Percentiles rank a stretch among this genome's conserved stretches.
Conservation (phyloP, 2,113 vertebrate species). For the Eurystomus gularis region DNA sequence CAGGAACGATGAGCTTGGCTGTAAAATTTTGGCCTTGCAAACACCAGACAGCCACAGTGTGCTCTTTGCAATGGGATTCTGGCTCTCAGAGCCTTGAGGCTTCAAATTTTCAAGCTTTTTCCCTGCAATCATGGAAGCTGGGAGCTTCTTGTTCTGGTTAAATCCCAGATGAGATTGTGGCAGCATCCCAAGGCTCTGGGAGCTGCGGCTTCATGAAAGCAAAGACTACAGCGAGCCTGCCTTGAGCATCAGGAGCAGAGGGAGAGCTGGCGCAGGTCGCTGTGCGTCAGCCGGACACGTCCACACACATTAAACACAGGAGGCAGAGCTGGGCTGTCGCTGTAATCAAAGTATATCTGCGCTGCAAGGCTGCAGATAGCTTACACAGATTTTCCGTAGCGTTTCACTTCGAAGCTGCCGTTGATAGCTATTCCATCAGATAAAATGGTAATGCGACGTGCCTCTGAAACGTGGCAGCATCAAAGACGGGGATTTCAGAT, state of each 20-base stretch:
- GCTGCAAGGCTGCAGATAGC: slow-evolving; percentile 31
- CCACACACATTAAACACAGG: fast-evolving
- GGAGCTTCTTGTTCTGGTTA: neutral
- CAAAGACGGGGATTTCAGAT: slow-evolving; percentile 17
- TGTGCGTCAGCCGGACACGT: neutral
- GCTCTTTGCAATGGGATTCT: neutral
- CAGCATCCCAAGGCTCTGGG: neutral
- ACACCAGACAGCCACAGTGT: neutral
- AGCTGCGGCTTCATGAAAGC: neutral
- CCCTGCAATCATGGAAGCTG: fast-evolving
- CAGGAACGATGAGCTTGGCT: neutral
- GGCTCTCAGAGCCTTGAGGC: neutral
- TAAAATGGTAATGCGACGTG: slow-evolving; percentile 28
- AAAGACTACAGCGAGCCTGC: neutral
- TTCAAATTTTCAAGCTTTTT: neutral
- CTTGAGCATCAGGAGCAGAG: neutral
- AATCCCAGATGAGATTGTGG: neutral
- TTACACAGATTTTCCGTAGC: slow-evolving; percentile 45
- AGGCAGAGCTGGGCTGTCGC: neutral
- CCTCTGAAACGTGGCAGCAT: neutral
- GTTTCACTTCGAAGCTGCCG: slow-evolving; percentile 25
- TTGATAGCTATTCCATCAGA: slow-evolving; percentile 62
- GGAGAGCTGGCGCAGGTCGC: neutral
- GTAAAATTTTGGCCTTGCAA: neutral
- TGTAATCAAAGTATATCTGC: neutral